Conservation (phyloP, 2,113 vertebrate genomes). For the Brevimyrus niger region DNA sequence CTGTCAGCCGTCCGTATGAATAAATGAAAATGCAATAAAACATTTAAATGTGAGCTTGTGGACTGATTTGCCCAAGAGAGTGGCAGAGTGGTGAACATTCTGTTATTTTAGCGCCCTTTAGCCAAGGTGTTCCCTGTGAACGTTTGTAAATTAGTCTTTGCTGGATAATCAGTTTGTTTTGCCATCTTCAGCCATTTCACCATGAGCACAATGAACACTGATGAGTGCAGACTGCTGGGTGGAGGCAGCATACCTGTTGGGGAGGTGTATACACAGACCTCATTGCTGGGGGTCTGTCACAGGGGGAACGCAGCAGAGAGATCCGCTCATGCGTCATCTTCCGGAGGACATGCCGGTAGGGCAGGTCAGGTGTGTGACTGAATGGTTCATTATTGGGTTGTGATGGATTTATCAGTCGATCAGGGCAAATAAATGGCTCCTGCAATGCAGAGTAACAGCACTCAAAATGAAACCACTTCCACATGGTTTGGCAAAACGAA, state of each 20-base stretch:
- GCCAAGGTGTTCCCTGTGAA: background rate
- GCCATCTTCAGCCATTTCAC: background rate
- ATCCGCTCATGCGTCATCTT: background rate
- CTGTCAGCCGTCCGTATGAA: slow-evolving; percentile 34
- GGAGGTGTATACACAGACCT: background rate
- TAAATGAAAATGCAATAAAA: slow-evolving; percentile 60
- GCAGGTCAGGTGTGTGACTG: background rate
- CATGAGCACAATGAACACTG: slow-evolving; percentile 7
- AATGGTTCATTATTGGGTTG: background rate
- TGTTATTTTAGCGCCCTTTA: background rate
- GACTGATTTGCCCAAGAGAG: slow-evolving; percentile 56
- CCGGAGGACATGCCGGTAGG: background rate
- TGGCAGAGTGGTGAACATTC: background rate
- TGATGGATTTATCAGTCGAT: slow-evolving; percentile 19
- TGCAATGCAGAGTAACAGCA: slow-evolving; percentile 5
- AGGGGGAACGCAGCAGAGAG: background rate
- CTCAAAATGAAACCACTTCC: background rate
- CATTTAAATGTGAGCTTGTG: slow-evolving; percentile 57
- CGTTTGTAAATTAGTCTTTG: slow-evolving; percentile 17
- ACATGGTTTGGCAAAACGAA: background rate
- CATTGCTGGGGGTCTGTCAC: background rate
- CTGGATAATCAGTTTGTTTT: slow-evolving; percentile 32
- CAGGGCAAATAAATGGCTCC: slow-evolving; percentile 7
- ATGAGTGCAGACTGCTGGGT: slow-evolving; percentile 10
- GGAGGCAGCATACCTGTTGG: background rate